Conservation (phyloP, 2,797 vertebrate species). For the Melanogrammus aeglefinus region DNA sequence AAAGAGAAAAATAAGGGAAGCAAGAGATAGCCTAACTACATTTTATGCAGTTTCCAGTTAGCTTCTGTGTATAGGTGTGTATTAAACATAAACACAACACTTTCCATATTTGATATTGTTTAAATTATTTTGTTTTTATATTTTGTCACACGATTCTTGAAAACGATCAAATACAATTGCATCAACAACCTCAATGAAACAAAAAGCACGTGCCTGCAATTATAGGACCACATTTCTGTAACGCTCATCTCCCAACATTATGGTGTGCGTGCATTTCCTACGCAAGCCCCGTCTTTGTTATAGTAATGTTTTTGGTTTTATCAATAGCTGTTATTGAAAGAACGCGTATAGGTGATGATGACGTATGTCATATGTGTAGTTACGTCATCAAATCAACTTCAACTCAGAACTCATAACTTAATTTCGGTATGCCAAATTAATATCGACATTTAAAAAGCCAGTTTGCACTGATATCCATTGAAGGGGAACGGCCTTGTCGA, state of each 20-base stretch:
- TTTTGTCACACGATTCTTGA: neutral
- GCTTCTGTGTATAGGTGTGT: neutral
- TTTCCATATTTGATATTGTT: neutral
- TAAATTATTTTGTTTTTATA: neutral
- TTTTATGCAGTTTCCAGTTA: neutral
- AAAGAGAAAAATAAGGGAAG: neutral
- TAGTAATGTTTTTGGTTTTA: neutral
- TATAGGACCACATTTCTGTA: neutral
- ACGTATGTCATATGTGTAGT: no score
- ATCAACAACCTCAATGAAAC: neutral
- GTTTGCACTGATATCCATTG: no score
- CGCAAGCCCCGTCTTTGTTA: neutral
- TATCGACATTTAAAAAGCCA: no score
- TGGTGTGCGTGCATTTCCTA: constrained; percentile 1
- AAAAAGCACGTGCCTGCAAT: neutral
- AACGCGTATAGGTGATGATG: neutral
- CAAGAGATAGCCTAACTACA: neutral
- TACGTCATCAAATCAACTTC: no score
- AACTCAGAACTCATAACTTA: no score
- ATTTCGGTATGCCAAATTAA: no score
- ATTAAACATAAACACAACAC: neutral
- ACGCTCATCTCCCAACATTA: neutral
- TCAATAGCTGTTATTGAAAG: neutral
- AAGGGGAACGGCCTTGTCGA: neutral
- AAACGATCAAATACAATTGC: neutral